Conservation (phyloP, 2,888 invertebrate species). For the Pristionchus arcanus region DNA sequence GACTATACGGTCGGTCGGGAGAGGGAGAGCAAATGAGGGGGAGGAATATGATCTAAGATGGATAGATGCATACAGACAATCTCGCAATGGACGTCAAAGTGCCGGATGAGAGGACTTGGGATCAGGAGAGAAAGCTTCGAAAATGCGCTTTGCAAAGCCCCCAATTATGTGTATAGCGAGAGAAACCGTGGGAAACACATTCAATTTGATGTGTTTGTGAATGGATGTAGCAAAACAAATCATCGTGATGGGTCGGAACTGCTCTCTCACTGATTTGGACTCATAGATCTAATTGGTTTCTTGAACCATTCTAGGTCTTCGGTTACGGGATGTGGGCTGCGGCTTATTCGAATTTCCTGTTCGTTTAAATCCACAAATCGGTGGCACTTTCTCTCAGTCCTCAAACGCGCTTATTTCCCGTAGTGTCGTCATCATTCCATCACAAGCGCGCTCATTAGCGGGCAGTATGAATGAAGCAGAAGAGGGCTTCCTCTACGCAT, state of each 20-base stretch:
- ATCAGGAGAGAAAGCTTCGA: not conserved
- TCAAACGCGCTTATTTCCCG: not conserved
- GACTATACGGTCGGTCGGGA: conserved; percentile 9
- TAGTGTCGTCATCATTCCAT: not conserved
- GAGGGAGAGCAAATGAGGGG: not conserved
- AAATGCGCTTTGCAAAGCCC: conserved; percentile 17
- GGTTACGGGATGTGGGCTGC: not conserved
- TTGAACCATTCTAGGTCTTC: not conserved
- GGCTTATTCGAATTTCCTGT: conserved; percentile 13
- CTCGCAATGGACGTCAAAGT: not conserved
- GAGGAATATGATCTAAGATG: conserved; percentile 10
- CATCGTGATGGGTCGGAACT: not conserved
- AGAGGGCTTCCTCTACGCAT: not conserved
- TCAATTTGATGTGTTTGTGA: not conserved
- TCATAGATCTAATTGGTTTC: not conserved
- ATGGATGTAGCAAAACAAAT: not conserved
- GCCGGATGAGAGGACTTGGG: not conserved
- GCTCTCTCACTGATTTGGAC: not conserved
- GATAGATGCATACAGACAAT: not conserved
- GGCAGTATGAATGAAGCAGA: not conserved
- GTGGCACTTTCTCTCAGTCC: not conserved
- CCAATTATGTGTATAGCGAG: conserved; percentile 22
- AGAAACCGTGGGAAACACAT: not conserved
- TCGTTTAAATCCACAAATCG: not conserved
- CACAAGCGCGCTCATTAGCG: conserved; percentile 23